Conservation (phyloP, 2,113 vertebrate species). For the Bubalus kerabau region DNA sequence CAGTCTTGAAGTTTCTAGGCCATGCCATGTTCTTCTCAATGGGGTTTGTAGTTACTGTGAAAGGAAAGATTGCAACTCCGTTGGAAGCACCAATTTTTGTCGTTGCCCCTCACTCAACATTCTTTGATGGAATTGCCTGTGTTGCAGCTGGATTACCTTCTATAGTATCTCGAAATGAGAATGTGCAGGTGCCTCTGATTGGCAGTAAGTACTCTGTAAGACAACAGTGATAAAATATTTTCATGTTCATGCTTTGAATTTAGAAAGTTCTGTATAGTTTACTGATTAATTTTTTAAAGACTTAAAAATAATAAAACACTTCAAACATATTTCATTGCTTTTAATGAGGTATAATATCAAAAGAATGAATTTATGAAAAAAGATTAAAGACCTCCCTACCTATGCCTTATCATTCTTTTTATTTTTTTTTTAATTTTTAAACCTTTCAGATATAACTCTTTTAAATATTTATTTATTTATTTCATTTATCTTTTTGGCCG, state of each 20-base stretch:
- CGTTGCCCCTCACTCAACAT: constrained; percentile 93
- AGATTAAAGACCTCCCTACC: not conserved
- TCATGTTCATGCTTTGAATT: not conserved
- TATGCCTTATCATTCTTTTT: not conserved
- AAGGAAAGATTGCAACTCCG: constrained; percentile 82
- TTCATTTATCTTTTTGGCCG: not conserved
- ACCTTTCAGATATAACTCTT: not conserved
- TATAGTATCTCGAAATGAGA: constrained; percentile 91
- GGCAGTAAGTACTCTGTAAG: constrained; percentile 87
- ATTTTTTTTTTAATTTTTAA: not conserved
- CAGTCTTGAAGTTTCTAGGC: constrained; percentile 82
- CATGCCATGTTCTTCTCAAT: constrained; percentile 86
- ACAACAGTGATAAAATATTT: not conserved
- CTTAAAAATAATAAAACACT: not conserved
- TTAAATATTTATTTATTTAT: not conserved
- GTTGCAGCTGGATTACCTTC: constrained; percentile 91
- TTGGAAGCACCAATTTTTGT: constrained; percentile 90
- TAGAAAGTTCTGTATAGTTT: not conserved
- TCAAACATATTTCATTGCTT: not conserved
- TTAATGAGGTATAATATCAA: not conserved
- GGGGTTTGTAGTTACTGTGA: constrained; percentile 91
- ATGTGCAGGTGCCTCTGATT: constrained; percentile 86
- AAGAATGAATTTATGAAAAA: not conserved
- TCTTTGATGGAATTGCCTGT: constrained; percentile 93
- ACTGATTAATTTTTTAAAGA: not conserved